A percentile compares a stretch with the other conserved stretches of the same genome.
Conservation (phyloP, 2,113 vertebrate genomes). For the Corythoichthys haematopterus region DNA sequence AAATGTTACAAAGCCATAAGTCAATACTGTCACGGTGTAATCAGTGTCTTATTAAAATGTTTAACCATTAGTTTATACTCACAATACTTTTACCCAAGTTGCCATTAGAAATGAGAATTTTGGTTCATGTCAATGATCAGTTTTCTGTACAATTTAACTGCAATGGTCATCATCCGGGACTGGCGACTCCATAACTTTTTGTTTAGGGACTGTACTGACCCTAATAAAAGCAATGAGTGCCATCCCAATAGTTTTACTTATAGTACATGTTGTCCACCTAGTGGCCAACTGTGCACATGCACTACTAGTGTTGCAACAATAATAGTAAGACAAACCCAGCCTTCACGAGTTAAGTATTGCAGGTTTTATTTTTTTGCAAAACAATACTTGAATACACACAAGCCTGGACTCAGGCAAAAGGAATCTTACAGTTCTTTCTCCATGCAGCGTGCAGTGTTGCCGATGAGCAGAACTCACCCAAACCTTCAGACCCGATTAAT, state of each 20-base stretch:
- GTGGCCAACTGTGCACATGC: background rate
- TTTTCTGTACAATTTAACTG: too few relatives aligned
- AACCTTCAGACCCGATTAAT: slow-evolving; percentile 31
- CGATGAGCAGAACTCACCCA: slow-evolving; percentile 49
- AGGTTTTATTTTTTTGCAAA: slow-evolving; percentile 73
- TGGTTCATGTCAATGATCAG: too few relatives aligned
- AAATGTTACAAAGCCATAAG: too few relatives aligned
- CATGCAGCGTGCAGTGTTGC: slow-evolving; percentile 64
- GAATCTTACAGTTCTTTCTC: slow-evolving; percentile 56
- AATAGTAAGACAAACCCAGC: background rate
- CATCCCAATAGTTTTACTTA: background rate
- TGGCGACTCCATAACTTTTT: too few relatives aligned
- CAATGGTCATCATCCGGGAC: too few relatives aligned
- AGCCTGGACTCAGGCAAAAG: slow-evolving; percentile 69
- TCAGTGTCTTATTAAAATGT: too few relatives aligned
- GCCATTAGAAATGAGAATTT: too few relatives aligned
- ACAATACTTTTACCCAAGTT: too few relatives aligned
- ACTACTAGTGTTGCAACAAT: background rate
- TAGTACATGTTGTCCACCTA: slow-evolving; percentile 10
- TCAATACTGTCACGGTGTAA: too few relatives aligned
- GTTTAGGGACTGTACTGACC: too few relatives aligned
- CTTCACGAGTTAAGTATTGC: slow-evolving; percentile 41
- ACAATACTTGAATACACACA: slow-evolving; percentile 70
- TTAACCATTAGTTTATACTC: too few relatives aligned
- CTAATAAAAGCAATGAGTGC: too few relatives aligned